Percentiles rank a stretch among this genome's conserved stretches.
Conservation (phyloP, 2,888 invertebrate species). For the Acronicta alni region DNA sequence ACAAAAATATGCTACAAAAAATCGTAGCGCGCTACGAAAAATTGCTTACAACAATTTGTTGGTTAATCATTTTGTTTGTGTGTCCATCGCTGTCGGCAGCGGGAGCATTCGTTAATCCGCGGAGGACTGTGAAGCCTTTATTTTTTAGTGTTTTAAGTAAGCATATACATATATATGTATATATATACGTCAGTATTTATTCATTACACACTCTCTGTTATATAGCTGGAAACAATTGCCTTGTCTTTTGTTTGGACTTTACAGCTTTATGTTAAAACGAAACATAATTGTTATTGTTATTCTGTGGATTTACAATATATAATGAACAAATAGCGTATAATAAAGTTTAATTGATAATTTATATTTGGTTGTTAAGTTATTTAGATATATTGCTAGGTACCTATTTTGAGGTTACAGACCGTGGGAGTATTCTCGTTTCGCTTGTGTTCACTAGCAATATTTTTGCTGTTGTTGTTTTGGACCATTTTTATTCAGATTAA, state of each 20-base stretch:
- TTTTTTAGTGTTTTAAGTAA: constrained; percentile 61
- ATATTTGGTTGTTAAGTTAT: constrained; percentile 50
- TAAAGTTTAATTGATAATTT: constrained; percentile 40
- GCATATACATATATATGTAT: constrained; percentile 19
- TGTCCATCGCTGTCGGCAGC: constrained; percentile 60
- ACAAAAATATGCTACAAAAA: constrained; percentile 34
- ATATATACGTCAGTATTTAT: constrained; percentile 12
- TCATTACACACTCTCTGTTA: constrained; percentile 16
- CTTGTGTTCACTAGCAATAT: constrained; percentile 53
- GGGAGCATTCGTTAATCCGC: constrained; percentile 72
- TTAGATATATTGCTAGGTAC: constrained; percentile 53
- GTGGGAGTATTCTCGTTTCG: constrained; percentile 69
- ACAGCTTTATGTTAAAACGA: constrained; percentile 42
- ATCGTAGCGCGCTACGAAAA: constrained; percentile 27
- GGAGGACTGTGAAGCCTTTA: constrained; percentile 67
- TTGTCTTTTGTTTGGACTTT: constrained; percentile 48
- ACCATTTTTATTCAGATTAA: constrained; percentile 61
- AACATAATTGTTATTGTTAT: constrained; percentile 34
- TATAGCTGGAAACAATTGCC: constrained; percentile 34
- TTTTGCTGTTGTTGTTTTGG: constrained; percentile 60
- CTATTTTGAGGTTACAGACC: constrained; percentile 52
- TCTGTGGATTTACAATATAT: constrained; percentile 41
- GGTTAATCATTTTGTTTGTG: constrained; percentile 39
- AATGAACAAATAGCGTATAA: constrained; percentile 38
- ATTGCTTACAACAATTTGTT: constrained; percentile 13